These are phyloP conservation scores for Drosophila nasuta DNA, from an alignment of 1,140 invertebrate species.

Conservation along the genomic window DNA sequence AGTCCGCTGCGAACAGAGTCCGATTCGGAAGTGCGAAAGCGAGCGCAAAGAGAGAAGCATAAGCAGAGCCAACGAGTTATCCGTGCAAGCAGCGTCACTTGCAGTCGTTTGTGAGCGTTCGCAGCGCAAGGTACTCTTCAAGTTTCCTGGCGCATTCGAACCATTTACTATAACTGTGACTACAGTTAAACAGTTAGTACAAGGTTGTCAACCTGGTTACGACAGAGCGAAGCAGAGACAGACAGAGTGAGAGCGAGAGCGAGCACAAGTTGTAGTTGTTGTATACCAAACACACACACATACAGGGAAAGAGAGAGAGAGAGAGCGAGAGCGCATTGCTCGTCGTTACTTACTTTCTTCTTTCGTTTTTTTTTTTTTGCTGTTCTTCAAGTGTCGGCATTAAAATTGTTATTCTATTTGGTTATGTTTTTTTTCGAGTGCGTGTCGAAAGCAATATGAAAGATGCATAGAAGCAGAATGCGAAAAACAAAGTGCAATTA, in stretches of 20 bases:
- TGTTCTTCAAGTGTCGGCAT: slow-evolving; percentile 54
- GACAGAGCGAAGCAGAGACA: slow-evolving; percentile 1
- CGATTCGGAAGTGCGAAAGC: slow-evolving; percentile 8
- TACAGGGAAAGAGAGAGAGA: too few relatives aligned
- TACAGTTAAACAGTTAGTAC: slow-evolving; percentile 22
- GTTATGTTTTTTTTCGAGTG: slow-evolving; percentile 56
- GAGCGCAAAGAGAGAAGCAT: slow-evolving; percentile 7
- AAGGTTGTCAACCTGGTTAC: slow-evolving; percentile 47
- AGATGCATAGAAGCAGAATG: slow-evolving; percentile 28
- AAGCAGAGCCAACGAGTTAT: slow-evolving; percentile 47
- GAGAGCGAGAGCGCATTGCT: slow-evolving; percentile 19
- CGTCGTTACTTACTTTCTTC: slow-evolving; percentile 43
- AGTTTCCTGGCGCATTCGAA: slow-evolving; percentile 47
- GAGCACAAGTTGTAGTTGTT: slow-evolving; percentile 13
- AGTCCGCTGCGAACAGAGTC: slow-evolving; percentile 21
- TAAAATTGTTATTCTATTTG: slow-evolving; percentile 49
- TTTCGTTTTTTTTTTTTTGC: slow-evolving; percentile 49
- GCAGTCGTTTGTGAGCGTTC: slow-evolving; percentile 82
- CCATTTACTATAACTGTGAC: slow-evolving; percentile 38
- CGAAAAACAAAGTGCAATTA: slow-evolving; percentile 37
- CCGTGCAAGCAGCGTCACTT: slow-evolving; percentile 46
- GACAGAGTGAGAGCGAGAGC: slow-evolving; percentile 1
- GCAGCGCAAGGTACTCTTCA: slow-evolving; percentile 73
- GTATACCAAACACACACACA: slow-evolving; percentile 8
- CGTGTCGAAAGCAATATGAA: slow-evolving; percentile 48